Evolutionary conservation across 2,113 vertebrate species (phyloP).

Genomic region (Phylloscopus trochiloides): DNA sequence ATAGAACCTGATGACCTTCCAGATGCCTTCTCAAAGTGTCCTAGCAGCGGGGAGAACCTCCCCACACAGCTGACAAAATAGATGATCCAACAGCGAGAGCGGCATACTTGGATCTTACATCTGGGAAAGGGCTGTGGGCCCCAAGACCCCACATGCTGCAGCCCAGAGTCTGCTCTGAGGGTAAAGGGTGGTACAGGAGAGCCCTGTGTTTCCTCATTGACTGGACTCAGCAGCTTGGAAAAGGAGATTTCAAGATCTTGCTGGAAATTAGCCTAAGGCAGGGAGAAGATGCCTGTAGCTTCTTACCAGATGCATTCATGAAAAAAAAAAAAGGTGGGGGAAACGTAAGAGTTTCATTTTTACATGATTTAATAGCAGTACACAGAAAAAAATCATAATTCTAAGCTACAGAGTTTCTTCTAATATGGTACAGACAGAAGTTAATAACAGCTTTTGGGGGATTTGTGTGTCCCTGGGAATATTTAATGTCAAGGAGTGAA

Average conservation of each 20-base stretch:
- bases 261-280: not conserved
- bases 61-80: conserved; percentile 22
- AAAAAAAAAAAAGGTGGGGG: not conserved
- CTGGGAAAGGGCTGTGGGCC: not conserved
- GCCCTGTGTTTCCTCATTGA: not conserved
- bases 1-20: not conserved
- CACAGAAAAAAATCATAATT: not conserved
- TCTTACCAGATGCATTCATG: not conserved
- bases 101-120: not conserved
- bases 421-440: not conserved
- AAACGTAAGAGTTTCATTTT: not conserved
- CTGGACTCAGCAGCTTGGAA: not conserved
- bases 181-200: not conserved
- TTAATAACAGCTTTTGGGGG: not conserved
- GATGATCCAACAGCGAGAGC: not conserved
- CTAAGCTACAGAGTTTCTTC: not conserved
- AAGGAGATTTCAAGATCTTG: not conserved
- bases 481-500: not conserved
- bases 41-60: not conserved
- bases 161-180: not conserved
- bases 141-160: not conserved
- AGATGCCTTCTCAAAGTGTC: not conserved
- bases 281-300: not conserved
- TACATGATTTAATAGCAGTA: not conserved
- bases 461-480: not conserved